Evolutionary conservation across 2,113 vertebrate species (phyloP).

Genomic region (Saccopteryx leptura): DNA sequence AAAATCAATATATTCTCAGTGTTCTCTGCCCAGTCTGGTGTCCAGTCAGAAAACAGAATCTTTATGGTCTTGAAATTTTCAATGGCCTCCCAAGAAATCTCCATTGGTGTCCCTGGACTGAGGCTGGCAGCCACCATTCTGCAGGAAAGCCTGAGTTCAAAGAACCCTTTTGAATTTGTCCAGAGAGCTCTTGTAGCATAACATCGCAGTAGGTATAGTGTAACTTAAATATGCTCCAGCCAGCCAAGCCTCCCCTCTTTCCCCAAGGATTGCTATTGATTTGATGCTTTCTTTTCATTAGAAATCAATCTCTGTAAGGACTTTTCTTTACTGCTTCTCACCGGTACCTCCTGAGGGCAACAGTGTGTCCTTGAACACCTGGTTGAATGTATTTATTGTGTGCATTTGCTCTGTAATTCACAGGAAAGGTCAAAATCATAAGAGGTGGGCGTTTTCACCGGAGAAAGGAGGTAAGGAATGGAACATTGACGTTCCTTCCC

Average conservation of each 20-base stretch:
- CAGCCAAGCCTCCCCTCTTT: too few relatives aligned
- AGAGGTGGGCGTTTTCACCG: neutral
- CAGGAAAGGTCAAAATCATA: neutral
- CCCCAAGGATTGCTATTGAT: neutral
- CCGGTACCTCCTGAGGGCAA: neutral
- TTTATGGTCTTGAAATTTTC: neutral
- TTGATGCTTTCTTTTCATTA: neutral
- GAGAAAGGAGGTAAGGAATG: neutral
- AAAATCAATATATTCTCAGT: neutral
- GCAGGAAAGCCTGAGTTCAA: neutral
- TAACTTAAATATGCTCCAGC: neutral
- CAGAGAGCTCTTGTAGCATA: neutral
- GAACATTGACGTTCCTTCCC: neutral
- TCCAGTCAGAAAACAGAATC: neutral
- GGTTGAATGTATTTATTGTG: neutral
- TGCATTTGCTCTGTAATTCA: neutral
- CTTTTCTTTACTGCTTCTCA: neutral
- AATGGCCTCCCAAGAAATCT: neutral
- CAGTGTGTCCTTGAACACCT: neutral
- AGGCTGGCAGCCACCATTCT: neutral
- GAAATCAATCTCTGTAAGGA: neutral
- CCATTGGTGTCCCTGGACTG: neutral
- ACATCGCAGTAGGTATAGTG: neutral
- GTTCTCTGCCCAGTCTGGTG: neutral
- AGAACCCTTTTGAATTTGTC: neutral